A percentile compares a stretch with the other conserved stretches of the same genome.
These are phyloP conservation scores for Australoheros scitulus DNA, from an alignment of 2,113 vertebrate genomes.

Conservation along the genomic window DNA sequence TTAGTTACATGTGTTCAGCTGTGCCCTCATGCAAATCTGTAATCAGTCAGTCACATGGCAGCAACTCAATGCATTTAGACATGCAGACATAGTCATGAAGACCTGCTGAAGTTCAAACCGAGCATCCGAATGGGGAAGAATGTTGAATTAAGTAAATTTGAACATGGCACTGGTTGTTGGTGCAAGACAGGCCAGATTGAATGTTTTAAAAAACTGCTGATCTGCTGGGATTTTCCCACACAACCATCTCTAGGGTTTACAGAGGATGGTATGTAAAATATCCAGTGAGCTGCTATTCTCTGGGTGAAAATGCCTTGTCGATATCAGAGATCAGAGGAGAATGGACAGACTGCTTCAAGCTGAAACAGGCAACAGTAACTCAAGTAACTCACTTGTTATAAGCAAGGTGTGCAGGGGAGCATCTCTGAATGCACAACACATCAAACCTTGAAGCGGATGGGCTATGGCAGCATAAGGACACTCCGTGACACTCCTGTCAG, in stretches of 20 bases:
- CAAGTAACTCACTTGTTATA: background rate
- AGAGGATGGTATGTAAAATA: background rate
- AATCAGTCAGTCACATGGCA: background rate
- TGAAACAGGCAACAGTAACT: background rate
- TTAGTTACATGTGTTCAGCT: background rate
- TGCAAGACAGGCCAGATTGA: too few relatives aligned
- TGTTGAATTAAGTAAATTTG: background rate
- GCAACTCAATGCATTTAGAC: background rate
- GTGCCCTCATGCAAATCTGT: background rate
- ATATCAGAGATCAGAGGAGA: background rate
- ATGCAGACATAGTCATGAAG: background rate
- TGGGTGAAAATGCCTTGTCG: background rate
- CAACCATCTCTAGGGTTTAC: background rate
- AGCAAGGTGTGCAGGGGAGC: background rate
- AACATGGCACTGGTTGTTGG: background rate
- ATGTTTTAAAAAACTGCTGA: background rate
- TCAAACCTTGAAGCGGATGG: background rate
- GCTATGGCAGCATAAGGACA: background rate
- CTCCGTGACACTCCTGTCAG: background rate
- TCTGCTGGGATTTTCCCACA: background rate
- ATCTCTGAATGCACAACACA: background rate
- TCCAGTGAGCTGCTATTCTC: background rate
- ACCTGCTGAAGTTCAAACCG: background rate
- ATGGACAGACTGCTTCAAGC: background rate
- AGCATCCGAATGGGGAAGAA: background rate